Base-by-base conservation (phyloP, 2,797 vertebrate species). In the Coranthus polyacanthus region DNA sequence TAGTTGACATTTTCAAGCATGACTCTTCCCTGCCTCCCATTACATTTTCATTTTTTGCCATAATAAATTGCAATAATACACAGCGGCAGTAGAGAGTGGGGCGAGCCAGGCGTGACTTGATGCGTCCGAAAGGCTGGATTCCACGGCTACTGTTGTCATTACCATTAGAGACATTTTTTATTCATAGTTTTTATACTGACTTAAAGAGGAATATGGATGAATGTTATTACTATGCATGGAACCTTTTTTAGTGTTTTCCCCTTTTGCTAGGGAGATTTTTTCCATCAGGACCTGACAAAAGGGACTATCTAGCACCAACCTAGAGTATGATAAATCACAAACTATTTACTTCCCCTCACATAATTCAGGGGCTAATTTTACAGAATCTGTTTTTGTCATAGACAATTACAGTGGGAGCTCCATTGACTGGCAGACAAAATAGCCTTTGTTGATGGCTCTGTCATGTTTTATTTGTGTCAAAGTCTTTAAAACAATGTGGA, bases 341-440 rank as follows among this genome's bases (percentile, higher is more conserved):
- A 94, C 87, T 92, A 92, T 94, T 93, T 93, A 92, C 90, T 91
- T 88, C 88, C 92, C 81, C 82, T 79, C 81, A 84, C 80, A 88
- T 93, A 91, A 94, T 93, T 90, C 93, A 90, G 82, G 83, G 88
- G 85, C 88, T 94, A 94, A 94, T 94, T 94, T 92, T 92, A 85
- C 92, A 91, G 91, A 93, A 94, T 94, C 92, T 93, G 92, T 94
- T 94, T 94, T 93, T 93, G 92, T 94, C 92, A 91, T 89, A 88
- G 92, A 93, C 92, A 94, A 94, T 95, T 95, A 94, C 87, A 90
- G 88, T 60, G 59, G 86, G 83, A 81, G 88, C 84, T 81, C 86
- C 86, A 85, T 74, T 94, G 94, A 95, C 87, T 94, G 94, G 91
- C 93, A 94, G 92, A 92, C 90, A 93, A 93, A 94, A 94, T 93